These are phyloP conservation scores for Drosophila robusta DNA, from an alignment of 2,888 invertebrate species.

Conservation along the genomic window DNA sequence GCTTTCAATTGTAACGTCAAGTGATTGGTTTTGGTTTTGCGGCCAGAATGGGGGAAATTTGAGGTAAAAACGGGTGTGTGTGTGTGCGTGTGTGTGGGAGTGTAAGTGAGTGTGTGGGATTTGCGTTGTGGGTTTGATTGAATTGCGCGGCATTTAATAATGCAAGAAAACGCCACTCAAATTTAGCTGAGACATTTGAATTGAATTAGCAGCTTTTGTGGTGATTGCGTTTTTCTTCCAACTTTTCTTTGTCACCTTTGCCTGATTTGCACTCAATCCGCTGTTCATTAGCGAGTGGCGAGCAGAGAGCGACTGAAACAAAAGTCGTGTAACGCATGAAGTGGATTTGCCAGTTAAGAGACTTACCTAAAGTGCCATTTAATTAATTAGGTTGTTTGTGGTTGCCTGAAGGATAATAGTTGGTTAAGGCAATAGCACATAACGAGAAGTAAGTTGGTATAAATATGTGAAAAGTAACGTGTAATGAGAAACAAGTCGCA, in stretches of 20 bases:
- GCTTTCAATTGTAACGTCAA: constrained; percentile 71
- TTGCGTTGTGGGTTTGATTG: constrained; percentile 59
- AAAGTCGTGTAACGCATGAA: constrained; percentile 23
- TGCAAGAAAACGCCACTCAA: constrained; percentile 52
- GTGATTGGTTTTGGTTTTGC: constrained; percentile 67
- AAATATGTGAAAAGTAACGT: not conserved
- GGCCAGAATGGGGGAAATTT: not conserved
- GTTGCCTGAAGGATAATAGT: not conserved
- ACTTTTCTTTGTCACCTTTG: not conserved
- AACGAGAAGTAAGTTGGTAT: too few relatives aligned
- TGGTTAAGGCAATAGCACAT: not conserved
- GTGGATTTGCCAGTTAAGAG: not conserved
- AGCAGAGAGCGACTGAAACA: constrained; percentile 7
- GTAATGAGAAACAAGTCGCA: not conserved
- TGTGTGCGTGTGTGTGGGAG: not conserved
- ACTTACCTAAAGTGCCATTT: not conserved
- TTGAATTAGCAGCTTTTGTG: constrained; percentile 56
- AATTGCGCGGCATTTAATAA: constrained; percentile 67
- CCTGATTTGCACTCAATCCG: not conserved
- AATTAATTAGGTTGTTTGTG: not conserved
- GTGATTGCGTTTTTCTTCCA: constrained; percentile 29
- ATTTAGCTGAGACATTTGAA: constrained; percentile 57
- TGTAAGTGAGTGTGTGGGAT: not conserved
- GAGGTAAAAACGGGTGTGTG: not conserved
- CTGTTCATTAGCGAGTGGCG: not conserved